Evolutionary conservation across 2,113 vertebrate species (phyloP).

Genomic region (Trematomus loennbergii): DNA sequence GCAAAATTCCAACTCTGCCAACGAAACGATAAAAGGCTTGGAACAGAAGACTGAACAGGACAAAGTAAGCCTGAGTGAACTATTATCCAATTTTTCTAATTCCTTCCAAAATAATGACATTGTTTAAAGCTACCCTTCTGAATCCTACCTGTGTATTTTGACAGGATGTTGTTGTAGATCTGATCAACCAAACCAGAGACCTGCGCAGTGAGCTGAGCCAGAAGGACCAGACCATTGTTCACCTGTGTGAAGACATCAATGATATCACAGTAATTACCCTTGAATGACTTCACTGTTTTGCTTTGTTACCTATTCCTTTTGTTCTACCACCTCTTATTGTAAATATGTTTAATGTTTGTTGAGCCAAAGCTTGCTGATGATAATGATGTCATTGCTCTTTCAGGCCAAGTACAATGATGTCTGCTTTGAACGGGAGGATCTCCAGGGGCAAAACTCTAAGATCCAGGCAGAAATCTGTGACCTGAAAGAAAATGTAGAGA

Average conservation of each 20-base stretch:
- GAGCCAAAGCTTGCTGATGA: not conserved
- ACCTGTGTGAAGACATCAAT: slow-evolving; percentile 87
- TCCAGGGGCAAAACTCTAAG: slow-evolving; percentile 75
- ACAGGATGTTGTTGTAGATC: slow-evolving; percentile 89
- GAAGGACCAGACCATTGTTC: slow-evolving; percentile 86
- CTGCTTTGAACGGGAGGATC: slow-evolving; percentile 86
- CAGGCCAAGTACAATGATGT: slow-evolving; percentile 87
- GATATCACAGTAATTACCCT: slow-evolving; percentile 87
- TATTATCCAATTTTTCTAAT: not conserved
- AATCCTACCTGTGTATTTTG: slow-evolving; percentile 27
- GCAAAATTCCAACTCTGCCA: slow-evolving; percentile 81
- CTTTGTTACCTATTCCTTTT: not conserved
- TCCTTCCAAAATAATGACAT: not conserved
- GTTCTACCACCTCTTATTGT: not conserved
- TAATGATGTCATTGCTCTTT: slow-evolving; percentile 7
- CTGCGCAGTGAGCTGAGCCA: slow-evolving; percentile 86
- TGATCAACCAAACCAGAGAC: slow-evolving; percentile 93
- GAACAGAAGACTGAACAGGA: slow-evolving; percentile 89
- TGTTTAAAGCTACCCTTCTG: slow-evolving; percentile 20
- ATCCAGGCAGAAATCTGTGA: slow-evolving; percentile 86
- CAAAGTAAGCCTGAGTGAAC: slow-evolving; percentile 82
- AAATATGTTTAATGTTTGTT: not conserved
- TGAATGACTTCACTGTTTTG: not conserved
- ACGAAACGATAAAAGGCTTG: slow-evolving; percentile 80
- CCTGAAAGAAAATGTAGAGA: slow-evolving; percentile 86